Conservation (phyloP, 2,113 vertebrate species). For the Polyodon spathula region DNA sequence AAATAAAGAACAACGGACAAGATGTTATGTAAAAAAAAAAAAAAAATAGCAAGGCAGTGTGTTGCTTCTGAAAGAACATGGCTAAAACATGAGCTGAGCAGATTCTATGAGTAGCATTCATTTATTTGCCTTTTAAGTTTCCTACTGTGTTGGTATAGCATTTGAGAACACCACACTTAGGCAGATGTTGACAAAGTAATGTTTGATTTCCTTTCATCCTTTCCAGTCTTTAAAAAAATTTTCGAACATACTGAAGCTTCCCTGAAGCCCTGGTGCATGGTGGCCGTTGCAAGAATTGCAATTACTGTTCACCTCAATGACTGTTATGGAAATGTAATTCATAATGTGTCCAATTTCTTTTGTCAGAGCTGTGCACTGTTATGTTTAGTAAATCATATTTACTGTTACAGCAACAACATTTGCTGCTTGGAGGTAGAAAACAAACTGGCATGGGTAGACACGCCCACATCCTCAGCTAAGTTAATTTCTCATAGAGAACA, state of each 20-base stretch:
- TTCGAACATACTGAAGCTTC: neutral
- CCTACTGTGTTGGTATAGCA: conserved; percentile 18
- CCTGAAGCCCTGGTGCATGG: neutral
- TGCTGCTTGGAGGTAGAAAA: too few species aligned
- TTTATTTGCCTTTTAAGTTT: too few species aligned
- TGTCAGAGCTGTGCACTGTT: too few species aligned
- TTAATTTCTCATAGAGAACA: neutral
- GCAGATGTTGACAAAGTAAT: neutral
- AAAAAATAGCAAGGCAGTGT: conserved; percentile 8
- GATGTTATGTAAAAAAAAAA: conserved; percentile 16
- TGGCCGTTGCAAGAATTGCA: neutral
- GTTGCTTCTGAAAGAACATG: conserved; percentile 18
- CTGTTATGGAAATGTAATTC: too few species aligned
- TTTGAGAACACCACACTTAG: too few species aligned
- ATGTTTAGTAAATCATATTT: too few species aligned
- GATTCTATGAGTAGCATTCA: fast-evolving
- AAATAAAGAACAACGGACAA: conserved; percentile 18
- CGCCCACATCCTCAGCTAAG: neutral
- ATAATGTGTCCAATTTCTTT: too few species aligned
- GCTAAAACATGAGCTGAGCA: neutral
- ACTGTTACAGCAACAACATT: too few species aligned
- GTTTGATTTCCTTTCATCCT: neutral
- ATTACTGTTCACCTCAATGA: too few species aligned
- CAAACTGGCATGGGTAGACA: too few species aligned
- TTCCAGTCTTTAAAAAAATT: neutral